Conservation (phyloP, 2,888 invertebrate species). For the Spilarctia lutea region DNA sequence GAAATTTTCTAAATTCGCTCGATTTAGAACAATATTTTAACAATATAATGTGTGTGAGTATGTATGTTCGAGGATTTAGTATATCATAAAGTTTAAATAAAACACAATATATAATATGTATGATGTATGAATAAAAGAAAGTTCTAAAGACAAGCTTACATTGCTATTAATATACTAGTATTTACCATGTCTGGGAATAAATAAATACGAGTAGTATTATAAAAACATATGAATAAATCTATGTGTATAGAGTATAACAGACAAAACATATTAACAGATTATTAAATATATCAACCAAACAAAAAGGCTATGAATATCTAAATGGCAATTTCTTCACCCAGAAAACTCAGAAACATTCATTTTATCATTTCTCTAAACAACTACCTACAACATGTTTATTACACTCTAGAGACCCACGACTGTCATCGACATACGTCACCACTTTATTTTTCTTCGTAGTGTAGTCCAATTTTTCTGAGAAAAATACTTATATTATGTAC, state of each 20-base stretch:
- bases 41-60: neutral
- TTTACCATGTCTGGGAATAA: neutral
- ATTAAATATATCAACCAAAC: neutral
- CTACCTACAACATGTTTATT: slow-evolving; percentile 40
- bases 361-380: slow-evolving; percentile 31
- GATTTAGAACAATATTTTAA: neutral
- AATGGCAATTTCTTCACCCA: slow-evolving; percentile 7
- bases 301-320: slow-evolving; percentile 3
- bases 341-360: slow-evolving; percentile 2
- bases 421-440: slow-evolving; percentile 42
- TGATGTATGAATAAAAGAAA: no score
- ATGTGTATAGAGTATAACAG: neutral
- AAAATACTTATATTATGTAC: slow-evolving; percentile 18
- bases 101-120: neutral
- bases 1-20: neutral
- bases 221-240: neutral
- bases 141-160: no score
- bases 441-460: slow-evolving; percentile 37
- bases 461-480: slow-evolving; percentile 35
- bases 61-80: neutral
- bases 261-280: neutral
- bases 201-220: neutral
- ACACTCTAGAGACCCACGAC: slow-evolving; percentile 36
- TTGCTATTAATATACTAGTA: no score
- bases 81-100: neutral